phyloP scores from a whole-genome alignment of 2,113 vertebrate genomes.

The Psophia crepitans region DNA sequence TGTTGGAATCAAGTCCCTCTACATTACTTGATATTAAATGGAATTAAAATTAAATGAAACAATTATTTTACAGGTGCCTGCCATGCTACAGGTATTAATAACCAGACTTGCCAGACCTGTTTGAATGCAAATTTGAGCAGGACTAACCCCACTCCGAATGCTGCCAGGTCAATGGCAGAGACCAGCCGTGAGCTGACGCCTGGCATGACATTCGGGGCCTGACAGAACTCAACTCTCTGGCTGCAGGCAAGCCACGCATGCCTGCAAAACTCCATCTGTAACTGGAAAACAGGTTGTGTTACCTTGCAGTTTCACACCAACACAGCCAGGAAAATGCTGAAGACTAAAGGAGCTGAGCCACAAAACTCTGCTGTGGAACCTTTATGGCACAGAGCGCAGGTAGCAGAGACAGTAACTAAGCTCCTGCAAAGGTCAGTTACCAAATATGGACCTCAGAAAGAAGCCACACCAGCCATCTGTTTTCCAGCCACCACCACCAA shows the following conservation, averaged over 20 bases:
- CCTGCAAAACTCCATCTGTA: neutral
- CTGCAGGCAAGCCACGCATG: neutral
- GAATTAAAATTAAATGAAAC: neutral
- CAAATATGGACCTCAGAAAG: neutral
- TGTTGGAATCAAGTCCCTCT: neutral
- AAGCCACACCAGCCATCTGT: neutral
- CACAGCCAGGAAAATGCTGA: neutral
- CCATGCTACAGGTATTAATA: neutral
- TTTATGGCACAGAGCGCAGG: neutral
- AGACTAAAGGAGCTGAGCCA: neutral
- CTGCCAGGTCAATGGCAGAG: neutral
- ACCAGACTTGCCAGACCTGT: neutral
- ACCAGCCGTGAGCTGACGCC: neutral
- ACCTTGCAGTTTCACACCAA: neutral
- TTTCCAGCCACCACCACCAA: neutral
- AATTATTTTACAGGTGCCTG: neutral
- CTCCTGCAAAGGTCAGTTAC: neutral
- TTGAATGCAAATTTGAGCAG: neutral
- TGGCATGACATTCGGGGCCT: neutral
- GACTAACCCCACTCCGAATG: neutral
- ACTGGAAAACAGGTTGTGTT: neutral
- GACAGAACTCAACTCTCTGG: neutral
- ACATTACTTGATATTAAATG: neutral
- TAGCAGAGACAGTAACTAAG: neutral
- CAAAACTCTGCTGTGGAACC: neutral